Percentiles rank a stretch among this genome's conserved stretches.
Evolutionary conservation across 2,888 invertebrate species (phyloP).

Genomic region (Theodoxus fluviatilis): DNA sequence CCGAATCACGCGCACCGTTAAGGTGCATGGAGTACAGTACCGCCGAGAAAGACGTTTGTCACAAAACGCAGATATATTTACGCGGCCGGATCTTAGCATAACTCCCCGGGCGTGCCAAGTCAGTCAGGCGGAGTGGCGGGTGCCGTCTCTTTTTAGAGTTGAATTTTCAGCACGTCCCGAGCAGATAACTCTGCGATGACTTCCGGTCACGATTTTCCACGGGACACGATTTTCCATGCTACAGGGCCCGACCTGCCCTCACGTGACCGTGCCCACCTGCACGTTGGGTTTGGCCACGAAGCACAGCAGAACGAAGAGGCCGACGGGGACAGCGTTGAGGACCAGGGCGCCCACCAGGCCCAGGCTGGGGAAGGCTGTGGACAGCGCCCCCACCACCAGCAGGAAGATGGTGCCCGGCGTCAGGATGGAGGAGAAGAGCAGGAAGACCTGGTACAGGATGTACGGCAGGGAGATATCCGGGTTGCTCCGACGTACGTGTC

Average conservation of each 20-base stretch:
- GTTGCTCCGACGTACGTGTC: conserved; percentile 81
- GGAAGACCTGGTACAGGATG: conserved; percentile 54
- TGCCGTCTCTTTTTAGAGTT: too few species aligned
- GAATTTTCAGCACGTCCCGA: too few species aligned
- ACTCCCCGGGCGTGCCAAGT: too few species aligned
- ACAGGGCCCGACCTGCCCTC: background rate
- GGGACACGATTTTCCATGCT: too few species aligned
- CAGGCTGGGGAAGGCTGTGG: conserved; percentile 68
- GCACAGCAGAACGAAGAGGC: conserved; percentile 50
- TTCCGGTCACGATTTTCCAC: too few species aligned
- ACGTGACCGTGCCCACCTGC: conserved; percentile 73
- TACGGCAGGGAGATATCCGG: conserved; percentile 84
- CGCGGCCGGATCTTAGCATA: too few species aligned
- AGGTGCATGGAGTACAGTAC: too few species aligned
- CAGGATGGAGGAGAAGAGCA: conserved; percentile 81
- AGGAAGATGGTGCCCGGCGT: conserved; percentile 78
- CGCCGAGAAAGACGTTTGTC: too few species aligned
- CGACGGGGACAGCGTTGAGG: conserved; percentile 52
- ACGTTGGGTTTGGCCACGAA: conserved; percentile 42
- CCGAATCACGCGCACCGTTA: too few species aligned
- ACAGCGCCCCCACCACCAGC: conserved; percentile 75
- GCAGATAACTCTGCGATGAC: too few species aligned
- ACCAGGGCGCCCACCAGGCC: conserved; percentile 68
- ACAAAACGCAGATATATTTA: too few species aligned
- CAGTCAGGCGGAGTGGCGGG: too few species aligned